These are phyloP conservation scores for Pandemis cinnamomeana DNA, from an alignment of 2,888 invertebrate species.

Conservation along the genomic window DNA sequence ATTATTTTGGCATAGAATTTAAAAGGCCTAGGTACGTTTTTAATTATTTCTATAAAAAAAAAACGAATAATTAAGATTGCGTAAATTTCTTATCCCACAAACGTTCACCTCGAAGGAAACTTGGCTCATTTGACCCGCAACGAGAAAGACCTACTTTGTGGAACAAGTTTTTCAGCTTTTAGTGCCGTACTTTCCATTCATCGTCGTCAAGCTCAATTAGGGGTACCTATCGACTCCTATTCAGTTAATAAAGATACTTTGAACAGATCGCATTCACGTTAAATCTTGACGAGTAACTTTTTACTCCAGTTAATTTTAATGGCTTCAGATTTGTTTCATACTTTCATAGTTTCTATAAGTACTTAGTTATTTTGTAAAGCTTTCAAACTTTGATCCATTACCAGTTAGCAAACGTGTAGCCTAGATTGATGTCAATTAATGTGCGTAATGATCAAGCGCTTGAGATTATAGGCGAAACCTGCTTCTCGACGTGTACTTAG, in stretches of 20 bases:
- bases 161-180: constrained; percentile 59
- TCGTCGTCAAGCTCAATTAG: constrained; percentile 49
- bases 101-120: constrained; percentile 50
- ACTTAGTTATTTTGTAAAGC: background rate
- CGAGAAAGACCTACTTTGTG: constrained; percentile 53
- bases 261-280: background rate
- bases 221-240: constrained; percentile 11
- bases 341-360: background rate
- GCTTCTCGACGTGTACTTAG: constrained; percentile 11
- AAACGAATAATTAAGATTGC: constrained; percentile 36
- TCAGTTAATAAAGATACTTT: constrained; percentile 12
- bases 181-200: constrained; percentile 52
- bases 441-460: constrained; percentile 24
- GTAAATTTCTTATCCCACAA: constrained; percentile 41
- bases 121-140: constrained; percentile 57
- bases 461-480: constrained; percentile 24
- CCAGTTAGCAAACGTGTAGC: constrained; percentile 30
- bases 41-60: constrained; percentile 1
- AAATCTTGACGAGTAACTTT: background rate
- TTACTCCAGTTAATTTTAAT: background rate
- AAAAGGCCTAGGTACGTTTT: background rate
- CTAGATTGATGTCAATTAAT: constrained; percentile 22
- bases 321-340: background rate
- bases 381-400: constrained; percentile 5
- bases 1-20: background rate